Evolutionary conservation across 2,113 vertebrate species (phyloP).

Genomic region (Hystrix cristata): DNA sequence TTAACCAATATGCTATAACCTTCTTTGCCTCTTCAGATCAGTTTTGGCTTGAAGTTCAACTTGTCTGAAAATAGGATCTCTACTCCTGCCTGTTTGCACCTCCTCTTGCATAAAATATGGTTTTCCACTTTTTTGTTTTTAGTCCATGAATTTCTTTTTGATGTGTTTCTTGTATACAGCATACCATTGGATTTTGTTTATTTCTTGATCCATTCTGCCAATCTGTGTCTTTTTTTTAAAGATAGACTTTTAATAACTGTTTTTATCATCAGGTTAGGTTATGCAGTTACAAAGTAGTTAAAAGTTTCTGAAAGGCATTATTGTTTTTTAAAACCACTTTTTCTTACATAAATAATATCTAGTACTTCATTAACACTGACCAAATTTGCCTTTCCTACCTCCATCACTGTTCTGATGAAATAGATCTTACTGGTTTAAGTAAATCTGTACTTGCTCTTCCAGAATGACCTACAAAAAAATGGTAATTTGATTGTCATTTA

Average conservation of each 20-base stretch:
- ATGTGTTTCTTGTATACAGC: background rate
- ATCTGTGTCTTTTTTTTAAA: background rate
- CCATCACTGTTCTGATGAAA: background rate
- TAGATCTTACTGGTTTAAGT: background rate
- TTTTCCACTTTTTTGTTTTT: background rate
- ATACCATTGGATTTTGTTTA: background rate
- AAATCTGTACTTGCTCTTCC: background rate
- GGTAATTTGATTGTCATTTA: background rate
- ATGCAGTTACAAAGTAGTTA: background rate
- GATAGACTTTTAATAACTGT: background rate
- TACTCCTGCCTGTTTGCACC: no score
- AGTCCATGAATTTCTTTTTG: background rate
- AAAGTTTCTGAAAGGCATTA: background rate
- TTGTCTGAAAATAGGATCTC: no score
- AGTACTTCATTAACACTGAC: background rate
- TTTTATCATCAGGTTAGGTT: background rate
- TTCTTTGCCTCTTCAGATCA: no score
- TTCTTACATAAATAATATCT: background rate
- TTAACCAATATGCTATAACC: no score
- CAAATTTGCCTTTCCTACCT: background rate
- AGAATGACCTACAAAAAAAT: background rate
- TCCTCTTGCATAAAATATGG: background rate
- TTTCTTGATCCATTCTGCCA: background rate
- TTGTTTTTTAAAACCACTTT: background rate
- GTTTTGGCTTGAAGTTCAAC: no score